Evolutionary conservation across 2,113 vertebrate genomes (phyloP).

Genomic region (Chrysochloris asiatica): DNA sequence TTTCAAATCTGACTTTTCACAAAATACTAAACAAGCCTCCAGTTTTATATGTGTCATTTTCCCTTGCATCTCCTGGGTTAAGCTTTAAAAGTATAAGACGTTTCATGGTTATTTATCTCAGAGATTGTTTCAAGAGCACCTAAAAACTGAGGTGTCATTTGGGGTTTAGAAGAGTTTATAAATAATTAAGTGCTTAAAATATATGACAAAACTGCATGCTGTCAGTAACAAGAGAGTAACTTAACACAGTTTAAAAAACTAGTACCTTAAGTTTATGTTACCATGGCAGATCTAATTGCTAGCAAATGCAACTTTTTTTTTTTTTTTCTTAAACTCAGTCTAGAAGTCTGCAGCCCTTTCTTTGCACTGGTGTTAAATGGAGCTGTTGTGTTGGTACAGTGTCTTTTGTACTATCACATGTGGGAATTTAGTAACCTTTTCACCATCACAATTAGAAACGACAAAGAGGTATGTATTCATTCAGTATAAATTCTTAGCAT

Average conservation of each 20-base stretch:
- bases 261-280: constrained; percentile 1
- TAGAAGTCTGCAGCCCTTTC: not conserved
- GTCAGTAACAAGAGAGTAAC: not conserved
- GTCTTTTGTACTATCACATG: constrained; percentile 28
- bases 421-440: constrained; percentile 68
- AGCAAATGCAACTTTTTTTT: constrained; percentile 3
- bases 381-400: not conserved
- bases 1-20: constrained; percentile 31
- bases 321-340: not conserved
- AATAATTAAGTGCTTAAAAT: constrained; percentile 24
- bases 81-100: not conserved
- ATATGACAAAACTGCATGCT: not conserved
- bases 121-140: not conserved
- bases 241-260: not conserved
- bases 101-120: not conserved
- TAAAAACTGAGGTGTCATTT: not conserved
- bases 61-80: not conserved
- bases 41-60: not conserved
- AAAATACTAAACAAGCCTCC: not conserved
- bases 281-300: not conserved
- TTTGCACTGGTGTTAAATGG: constrained; percentile 38
- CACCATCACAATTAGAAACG: constrained; percentile 23
- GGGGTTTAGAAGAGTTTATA: not conserved
- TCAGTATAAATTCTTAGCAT: constrained; percentile 48
- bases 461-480: constrained; percentile 50